phyloP scores from a whole-genome alignment of 1,140 invertebrate species.

The Platyura marginata region DNA sequence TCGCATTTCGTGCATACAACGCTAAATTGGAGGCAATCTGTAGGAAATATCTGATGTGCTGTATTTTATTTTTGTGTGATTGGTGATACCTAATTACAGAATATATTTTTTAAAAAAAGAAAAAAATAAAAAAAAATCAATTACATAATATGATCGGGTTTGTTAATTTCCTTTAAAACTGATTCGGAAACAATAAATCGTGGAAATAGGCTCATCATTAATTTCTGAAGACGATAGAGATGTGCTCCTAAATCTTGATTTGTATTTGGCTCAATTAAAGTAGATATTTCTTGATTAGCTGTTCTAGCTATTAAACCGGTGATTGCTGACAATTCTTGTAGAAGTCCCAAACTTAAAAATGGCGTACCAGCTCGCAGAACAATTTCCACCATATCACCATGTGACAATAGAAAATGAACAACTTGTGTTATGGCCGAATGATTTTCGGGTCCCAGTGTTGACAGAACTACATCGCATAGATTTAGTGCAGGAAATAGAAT shows the following conservation, averaged over 20 bases:
- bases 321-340: constrained; percentile 52
- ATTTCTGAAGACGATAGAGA: constrained; percentile 39
- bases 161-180: constrained; percentile 11
- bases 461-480: constrained; percentile 63
- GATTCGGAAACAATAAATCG: constrained; percentile 35
- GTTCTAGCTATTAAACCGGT: constrained; percentile 64
- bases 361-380: constrained; percentile 48
- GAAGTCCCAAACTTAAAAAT: constrained; percentile 33
- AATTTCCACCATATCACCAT: constrained; percentile 60
- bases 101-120: neutral
- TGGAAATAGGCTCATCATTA: constrained; percentile 50
- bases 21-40: constrained; percentile 50
- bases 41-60: constrained; percentile 17
- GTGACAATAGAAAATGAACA: constrained; percentile 57
- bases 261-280: constrained; percentile 13
- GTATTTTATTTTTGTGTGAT: neutral
- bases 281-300: constrained; percentile 33
- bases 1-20: constrained; percentile 41
- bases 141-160: constrained; percentile 6
- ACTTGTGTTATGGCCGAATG: constrained; percentile 60
- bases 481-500: constrained; percentile 60
- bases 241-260: constrained; percentile 31
- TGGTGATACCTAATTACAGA: too few species aligned
- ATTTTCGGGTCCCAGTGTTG: constrained; percentile 64
- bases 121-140: neutral